Conservation (phyloP, 2,888 invertebrate genomes). For the Lamproptera curius region DNA sequence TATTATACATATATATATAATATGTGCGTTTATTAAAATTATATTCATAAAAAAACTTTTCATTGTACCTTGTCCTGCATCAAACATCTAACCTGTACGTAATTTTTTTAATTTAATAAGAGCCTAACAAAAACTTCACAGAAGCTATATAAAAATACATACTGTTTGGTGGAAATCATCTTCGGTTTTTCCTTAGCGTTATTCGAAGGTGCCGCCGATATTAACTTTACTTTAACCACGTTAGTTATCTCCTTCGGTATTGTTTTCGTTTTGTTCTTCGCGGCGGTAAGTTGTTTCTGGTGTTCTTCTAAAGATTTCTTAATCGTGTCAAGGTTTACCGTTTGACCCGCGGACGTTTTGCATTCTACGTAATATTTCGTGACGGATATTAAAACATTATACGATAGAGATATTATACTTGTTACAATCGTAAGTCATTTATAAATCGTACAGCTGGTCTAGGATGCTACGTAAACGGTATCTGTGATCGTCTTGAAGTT, state of each 20-base stretch:
- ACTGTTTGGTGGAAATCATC: slow-evolving; percentile 49
- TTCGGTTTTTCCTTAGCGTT: slow-evolving; percentile 32
- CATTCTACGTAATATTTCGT: neutral
- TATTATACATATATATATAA: too few relatives aligned
- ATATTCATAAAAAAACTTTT: too few relatives aligned
- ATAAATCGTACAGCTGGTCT: too few relatives aligned
- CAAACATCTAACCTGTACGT: too few relatives aligned
- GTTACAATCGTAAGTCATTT: too few relatives aligned
- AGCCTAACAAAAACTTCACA: neutral
- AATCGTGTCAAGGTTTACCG: slow-evolving; percentile 34
- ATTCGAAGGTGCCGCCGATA: slow-evolving; percentile 31
- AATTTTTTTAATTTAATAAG: neutral
- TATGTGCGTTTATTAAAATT: too few relatives aligned
- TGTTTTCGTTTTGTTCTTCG: slow-evolving; percentile 44
- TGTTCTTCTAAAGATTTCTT: slow-evolving; percentile 51
- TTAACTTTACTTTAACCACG: slow-evolving; percentile 42
- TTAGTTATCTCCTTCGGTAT: slow-evolving; percentile 48
- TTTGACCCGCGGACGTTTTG: slow-evolving; percentile 8
- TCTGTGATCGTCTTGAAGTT: slow-evolving; percentile 7
- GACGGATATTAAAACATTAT: too few relatives aligned
- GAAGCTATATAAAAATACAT: slow-evolving; percentile 35
- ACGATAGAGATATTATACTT: too few relatives aligned
- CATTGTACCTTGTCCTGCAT: too few relatives aligned
- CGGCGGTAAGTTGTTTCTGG: slow-evolving; percentile 40
- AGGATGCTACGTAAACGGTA: too few relatives aligned